phyloP scores from a whole-genome alignment of 1,140 invertebrate genomes.

The Zaprionus tsacasi region DNA sequence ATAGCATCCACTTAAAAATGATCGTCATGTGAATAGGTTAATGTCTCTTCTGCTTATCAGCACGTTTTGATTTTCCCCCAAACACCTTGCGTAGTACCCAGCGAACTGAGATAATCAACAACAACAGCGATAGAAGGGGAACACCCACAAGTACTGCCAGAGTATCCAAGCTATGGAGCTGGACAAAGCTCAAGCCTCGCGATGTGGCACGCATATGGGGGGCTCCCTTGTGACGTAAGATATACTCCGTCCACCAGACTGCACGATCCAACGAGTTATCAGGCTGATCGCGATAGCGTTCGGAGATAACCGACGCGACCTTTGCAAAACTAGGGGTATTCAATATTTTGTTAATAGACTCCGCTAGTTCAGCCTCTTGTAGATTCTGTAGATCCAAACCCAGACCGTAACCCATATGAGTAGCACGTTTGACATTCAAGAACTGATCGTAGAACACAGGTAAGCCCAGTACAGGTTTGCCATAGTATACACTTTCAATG shows the following conservation, averaged over 20 bases:
- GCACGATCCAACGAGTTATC: constrained; percentile 87
- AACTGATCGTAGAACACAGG: constrained; percentile 88
- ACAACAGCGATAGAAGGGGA: constrained; percentile 9
- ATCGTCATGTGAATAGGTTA: constrained; percentile 1
- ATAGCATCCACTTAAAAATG: not conserved
- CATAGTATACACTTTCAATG: constrained; percentile 89
- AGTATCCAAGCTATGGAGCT: constrained; percentile 86
- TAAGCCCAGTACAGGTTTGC: constrained; percentile 89
- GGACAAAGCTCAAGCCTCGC: constrained; percentile 65
- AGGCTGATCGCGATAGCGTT: constrained; percentile 86
- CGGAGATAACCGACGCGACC: constrained; percentile 85
- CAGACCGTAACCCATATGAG: constrained; percentile 84
- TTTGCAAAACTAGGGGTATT: constrained; percentile 75
- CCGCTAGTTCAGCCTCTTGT: constrained; percentile 66
- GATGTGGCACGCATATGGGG: constrained; percentile 59
- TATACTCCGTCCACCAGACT: constrained; percentile 89
- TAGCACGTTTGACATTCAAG: constrained; percentile 85
- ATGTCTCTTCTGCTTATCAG: constrained; percentile 47
- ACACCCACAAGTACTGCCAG: constrained; percentile 41
- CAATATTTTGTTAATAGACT: constrained; percentile 75
- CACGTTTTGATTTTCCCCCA: constrained; percentile 12
- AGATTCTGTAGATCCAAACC: constrained; percentile 80
- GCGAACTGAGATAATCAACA: constrained; percentile 28
- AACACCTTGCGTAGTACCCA: constrained; percentile 18
- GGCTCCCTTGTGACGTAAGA: constrained; percentile 85